Evolutionary conservation across 2,888 invertebrate genomes (phyloP), one percentile per base, ranked within the genome.

Genomic region (Clunio marinus): DNA sequence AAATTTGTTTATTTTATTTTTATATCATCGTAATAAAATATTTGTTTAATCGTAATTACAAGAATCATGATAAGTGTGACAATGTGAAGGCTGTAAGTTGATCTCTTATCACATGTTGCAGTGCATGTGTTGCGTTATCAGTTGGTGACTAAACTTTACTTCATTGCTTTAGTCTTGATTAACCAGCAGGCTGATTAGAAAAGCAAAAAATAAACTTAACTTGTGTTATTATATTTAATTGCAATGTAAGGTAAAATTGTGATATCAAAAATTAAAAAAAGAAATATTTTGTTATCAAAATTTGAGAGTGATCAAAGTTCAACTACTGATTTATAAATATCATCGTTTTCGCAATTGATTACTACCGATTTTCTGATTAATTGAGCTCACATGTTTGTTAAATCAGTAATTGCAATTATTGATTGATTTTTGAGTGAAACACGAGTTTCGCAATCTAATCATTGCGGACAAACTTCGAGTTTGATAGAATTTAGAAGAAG

Each of bases 401-500:
- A 46, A 66, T 66, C 66, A 51, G 27, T 66, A 66, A 66, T 66
- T 66, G 66, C 66, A 15, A 17, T 66, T 66, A 66, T 66, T 66
- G 66, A 66, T 66, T 66, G 66, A 66, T 63, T 45, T 55, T 66
- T 22, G 27, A 22, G 13, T 28, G 25, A 15, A 25, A 57, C 57
- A 57, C 57, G 57, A 57, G 57, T 57, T 59, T 8, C 51, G 24
- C 66, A 55, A 66, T 66, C 66, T 66, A 51, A 66, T 66, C 66
- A 25, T n/a, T n/a, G n/a, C n/a, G n/a, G 46, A 46, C 13, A 35
- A 46, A 17, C 22, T 65, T 27, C 41, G 66, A 37, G 8, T 10
- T 24, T 25, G 15, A n/a, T n/a, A n/a, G n/a, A n/a, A 46, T 17
- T 27, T 10, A 24, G 20, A 62, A 62, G 45, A 7, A 17, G 7